phyloP scores from a whole-genome alignment of 2,888 invertebrate species.

The Drosophila hawaiiensis region DNA sequence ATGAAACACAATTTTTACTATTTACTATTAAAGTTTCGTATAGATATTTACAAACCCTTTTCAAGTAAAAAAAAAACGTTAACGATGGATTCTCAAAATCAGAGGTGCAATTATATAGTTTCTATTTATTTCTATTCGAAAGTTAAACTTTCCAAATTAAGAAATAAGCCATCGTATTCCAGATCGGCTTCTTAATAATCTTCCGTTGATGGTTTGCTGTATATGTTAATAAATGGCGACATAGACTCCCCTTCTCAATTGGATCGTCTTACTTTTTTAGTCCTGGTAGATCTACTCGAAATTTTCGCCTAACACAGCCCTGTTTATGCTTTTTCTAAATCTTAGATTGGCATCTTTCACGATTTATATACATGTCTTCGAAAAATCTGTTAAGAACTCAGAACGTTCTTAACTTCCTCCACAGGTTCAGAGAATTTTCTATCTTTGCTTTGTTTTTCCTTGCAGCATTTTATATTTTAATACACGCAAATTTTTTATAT shows the following conservation, averaged over 20 bases:
- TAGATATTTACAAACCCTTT: too few relatives aligned
- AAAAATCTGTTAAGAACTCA: background rate
- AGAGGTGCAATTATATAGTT: too few relatives aligned
- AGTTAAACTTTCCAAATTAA: background rate
- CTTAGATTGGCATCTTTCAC: background rate
- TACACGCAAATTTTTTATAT: background rate
- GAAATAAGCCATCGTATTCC: background rate
- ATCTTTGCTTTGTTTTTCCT: background rate
- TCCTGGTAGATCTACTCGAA: background rate
- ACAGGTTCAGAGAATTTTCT: background rate
- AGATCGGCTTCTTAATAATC: background rate
- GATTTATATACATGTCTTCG: background rate
- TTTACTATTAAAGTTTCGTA: too few relatives aligned
- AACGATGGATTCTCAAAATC: too few relatives aligned
- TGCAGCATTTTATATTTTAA: background rate
- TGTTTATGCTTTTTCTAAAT: too few relatives aligned
- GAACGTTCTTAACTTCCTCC: background rate
- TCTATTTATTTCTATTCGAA: background rate
- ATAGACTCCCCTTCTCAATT: background rate
- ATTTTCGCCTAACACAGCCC: too few relatives aligned
- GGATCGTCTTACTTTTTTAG: background rate
- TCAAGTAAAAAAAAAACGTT: too few relatives aligned
- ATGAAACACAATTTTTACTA: too few relatives aligned
- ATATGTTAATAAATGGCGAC: too few relatives aligned
- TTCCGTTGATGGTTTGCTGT: background rate